Evolutionary conservation across 92 coral and sea anemone species (phyloP).

Genomic region (Blastomussa wellsi): DNA sequence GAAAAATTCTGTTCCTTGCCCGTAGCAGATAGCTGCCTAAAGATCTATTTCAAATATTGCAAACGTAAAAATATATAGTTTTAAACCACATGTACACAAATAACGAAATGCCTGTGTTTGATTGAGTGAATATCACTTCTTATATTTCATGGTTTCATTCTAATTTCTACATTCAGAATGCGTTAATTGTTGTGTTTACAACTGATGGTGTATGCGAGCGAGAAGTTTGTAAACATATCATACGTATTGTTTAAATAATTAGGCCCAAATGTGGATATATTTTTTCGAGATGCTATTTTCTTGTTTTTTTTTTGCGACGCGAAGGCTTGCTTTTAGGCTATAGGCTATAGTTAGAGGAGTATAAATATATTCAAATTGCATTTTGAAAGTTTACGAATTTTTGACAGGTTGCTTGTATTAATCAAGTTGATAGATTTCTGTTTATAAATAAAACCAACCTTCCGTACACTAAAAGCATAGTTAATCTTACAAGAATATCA

Average conservation of each 20-base stretch:
- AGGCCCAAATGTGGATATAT: background rate
- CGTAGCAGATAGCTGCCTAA: too few relatives aligned
- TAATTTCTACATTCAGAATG: background rate
- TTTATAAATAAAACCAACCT: background rate
- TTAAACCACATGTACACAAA: too few relatives aligned
- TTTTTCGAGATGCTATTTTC: background rate
- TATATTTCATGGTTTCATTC: background rate
- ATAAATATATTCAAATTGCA: background rate
- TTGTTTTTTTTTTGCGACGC: background rate
- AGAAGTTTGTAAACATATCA: background rate
- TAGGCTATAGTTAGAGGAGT: background rate
- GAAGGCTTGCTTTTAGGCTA: background rate
- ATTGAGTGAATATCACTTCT: background rate
- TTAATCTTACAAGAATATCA: background rate
- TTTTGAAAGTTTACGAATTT: background rate
- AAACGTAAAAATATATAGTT: too few relatives aligned
- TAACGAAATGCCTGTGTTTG: background rate
- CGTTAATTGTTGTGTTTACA: background rate
- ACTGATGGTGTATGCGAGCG: background rate
- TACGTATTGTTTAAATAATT: background rate
- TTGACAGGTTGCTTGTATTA: background rate
- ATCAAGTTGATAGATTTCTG: background rate
- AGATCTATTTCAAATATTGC: too few relatives aligned
- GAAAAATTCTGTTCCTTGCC: background rate
- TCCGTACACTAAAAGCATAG: too few relatives aligned